Base-by-base conservation (phyloP, 2,888 invertebrate genomes). In the Leucozona laternaria region DNA sequence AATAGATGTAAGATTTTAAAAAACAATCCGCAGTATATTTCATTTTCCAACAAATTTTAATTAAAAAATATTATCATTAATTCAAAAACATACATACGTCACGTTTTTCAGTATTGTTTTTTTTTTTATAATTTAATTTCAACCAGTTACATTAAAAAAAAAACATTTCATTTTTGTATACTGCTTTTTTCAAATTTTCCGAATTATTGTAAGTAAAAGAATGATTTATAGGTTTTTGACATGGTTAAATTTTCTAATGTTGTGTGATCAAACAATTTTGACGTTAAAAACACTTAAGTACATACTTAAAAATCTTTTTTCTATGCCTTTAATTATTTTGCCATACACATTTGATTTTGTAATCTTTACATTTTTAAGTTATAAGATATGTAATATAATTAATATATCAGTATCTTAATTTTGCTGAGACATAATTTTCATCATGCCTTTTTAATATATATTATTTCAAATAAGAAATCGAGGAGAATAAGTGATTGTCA, bases 1-100 rank as follows among this genome's bases (percentile, higher is more conserved):
- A 91, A 94, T 94, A 88, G 94, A 94, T 92, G 94, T 94, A 92
- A 92, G 92, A 90, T 92, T 91, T 89, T 92, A 90, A 89, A 37
- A 55, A 40, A 48, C 50, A 22, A 43, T 17, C 22, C 28, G 31
- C 40, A 62, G 31, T 60, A 76, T 53, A 8, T 70, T 22, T 37
- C 10, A 40, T 40, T 37, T 76, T 70, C 15, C 62, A 55, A 45
- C 13, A 25, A 62, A 25, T 4, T 28, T 43, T 17, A 40, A 25
- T 62, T 62, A 22, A 20, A 48, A 34, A 34, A 20, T 31, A 31
- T 2, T 8, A 31, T 48, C 48, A 48, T 66, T 31, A 13, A 31
- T 48, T 31, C 11, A 37, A 37, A 57, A 43, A 45, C 6, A n/a
- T 40, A 40, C 28, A 17, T n/a, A 11, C 45, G 48, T 64, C 64